Evolutionary conservation across 2,797 vertebrate species (phyloP), one percentile per base, ranked within the genome.

Genomic region (Yasuhikotakia modesta): DNA sequence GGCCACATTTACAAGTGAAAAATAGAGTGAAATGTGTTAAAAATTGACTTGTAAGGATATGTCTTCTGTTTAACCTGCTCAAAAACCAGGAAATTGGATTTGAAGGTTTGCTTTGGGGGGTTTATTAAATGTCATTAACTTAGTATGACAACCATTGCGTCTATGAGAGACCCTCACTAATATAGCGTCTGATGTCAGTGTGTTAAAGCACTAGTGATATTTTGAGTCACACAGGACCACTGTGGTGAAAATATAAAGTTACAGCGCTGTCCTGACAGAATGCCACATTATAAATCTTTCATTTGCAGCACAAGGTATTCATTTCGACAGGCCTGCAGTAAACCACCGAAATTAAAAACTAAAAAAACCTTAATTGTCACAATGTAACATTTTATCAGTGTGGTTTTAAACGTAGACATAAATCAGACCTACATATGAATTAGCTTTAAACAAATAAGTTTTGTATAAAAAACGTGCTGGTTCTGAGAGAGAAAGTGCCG

Each of bases 251-350:
- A 79, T 89, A 87, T 92, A 85, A 80, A 78, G 87, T 90, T 90
- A 87, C 89, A 80, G 81, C 52, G 32, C 76, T 65, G 85, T 81
- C 85, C 58, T 63, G 84, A 89, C 88, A 89, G 86, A 86, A 84
- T 78, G 79, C 82, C 78, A 82, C 86, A 90, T 89, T 92, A 92
- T 92, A 90, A 92, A 93, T 94, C 86, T 92, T 91, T 92, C 88
- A 92, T 89, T 82, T 79, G 85, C 82, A 78, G 66, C 53, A 79
- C 67, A 83, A 87, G 88, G 88, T 88, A 85, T 91, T 87, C 3
- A 84, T 88, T 89, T 89, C 90, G 83, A 24, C 79, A 27, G 64
- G 85, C 82, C 79, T 76, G 48, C 16, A 64, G 46, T 27, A 5
- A 63, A 77, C n/a, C n/a, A n/a, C n/a, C n/a, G n/a, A n/a, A n/a